phyloP scores from a whole-genome alignment of 2,797 vertebrate species.

The Myotis planiceps region DNA sequence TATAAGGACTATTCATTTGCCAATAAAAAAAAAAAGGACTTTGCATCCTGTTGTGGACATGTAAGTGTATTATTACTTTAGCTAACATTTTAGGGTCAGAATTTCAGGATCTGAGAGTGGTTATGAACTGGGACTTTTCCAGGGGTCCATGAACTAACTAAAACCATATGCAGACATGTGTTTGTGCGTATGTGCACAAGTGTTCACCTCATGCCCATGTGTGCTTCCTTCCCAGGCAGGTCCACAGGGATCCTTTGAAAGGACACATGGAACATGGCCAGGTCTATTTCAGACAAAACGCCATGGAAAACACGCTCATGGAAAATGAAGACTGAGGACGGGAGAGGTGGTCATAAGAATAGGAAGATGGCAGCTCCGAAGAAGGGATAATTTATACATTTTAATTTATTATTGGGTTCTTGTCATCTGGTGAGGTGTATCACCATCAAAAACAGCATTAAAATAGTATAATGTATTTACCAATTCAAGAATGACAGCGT shows the following conservation, averaged over 20 bases:
- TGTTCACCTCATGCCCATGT: not conserved
- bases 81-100: not conserved
- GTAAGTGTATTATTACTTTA: not conserved
- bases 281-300: not conserved
- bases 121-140: not conserved
- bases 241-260: not conserved
- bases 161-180: not conserved
- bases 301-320: not conserved
- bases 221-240: not conserved
- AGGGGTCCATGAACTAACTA: not conserved
- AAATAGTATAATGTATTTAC: constrained; percentile 2
- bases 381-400: not conserved
- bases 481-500: not conserved
- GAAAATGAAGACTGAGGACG: not conserved
- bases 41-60: not conserved
- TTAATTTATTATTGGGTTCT: not conserved
- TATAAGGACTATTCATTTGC: not conserved
- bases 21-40: not conserved
- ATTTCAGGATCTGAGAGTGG: constrained; percentile 1
- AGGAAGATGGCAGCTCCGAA: not conserved
- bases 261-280: not conserved
- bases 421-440: not conserved
- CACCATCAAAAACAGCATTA: not conserved
- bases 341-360: not conserved
- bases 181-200: not conserved